Conservation (phyloP, 2,888 invertebrate species). For the Drepana falcataria region DNA sequence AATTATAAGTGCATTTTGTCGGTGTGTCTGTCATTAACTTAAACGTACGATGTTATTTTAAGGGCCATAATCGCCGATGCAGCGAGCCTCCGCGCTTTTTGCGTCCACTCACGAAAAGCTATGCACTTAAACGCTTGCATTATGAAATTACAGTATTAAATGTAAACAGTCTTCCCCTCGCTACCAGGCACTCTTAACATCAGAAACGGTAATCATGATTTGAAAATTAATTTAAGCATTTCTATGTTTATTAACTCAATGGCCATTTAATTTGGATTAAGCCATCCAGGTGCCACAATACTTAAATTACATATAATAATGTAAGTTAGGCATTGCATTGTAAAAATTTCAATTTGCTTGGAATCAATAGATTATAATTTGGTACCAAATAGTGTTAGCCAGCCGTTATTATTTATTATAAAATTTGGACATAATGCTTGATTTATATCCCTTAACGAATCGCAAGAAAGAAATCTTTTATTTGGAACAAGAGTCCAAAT, state of each 20-base stretch:
- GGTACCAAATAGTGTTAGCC: not conserved
- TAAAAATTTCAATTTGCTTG: too few species aligned
- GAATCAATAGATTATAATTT: not conserved
- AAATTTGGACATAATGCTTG: not conserved
- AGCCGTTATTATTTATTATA: not conserved
- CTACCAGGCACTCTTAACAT: constrained; percentile 21
- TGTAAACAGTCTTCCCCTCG: constrained; percentile 53
- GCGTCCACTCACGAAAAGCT: constrained; percentile 70
- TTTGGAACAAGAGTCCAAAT: not conserved
- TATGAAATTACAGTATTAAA: constrained; percentile 77
- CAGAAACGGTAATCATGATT: not conserved
- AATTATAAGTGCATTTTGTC: constrained; percentile 77
- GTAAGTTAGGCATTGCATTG: too few species aligned
- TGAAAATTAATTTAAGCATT: not conserved
- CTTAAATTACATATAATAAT: too few species aligned
- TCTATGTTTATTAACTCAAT: too few species aligned
- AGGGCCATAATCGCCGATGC: constrained; percentile 71
- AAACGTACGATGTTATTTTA: constrained; percentile 79
- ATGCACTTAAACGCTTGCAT: constrained; percentile 78
- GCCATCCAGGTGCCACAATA: too few species aligned
- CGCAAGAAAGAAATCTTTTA: not conserved
- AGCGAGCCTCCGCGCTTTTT: constrained; percentile 61
- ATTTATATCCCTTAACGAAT: not conserved
- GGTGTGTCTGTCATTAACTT: constrained; percentile 77
- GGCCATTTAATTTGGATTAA: too few species aligned